Conservation (phyloP, 1,140 invertebrate genomes). For the Zelostemma sp. region DNA sequence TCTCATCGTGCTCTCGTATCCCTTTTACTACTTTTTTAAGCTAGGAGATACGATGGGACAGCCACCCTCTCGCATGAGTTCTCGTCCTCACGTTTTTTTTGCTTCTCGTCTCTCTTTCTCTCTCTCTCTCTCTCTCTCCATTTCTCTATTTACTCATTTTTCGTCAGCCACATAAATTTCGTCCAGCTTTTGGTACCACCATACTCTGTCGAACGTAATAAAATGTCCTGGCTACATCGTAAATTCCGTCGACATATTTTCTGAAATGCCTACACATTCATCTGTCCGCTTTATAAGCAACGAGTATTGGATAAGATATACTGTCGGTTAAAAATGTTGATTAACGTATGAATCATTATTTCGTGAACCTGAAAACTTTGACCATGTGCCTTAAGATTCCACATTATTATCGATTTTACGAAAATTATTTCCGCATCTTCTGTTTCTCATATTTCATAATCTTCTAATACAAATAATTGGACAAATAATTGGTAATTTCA, state of each 20-base stretch:
- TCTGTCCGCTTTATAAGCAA: slow-evolving; percentile 28
- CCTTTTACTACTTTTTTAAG: slow-evolving; percentile 55
- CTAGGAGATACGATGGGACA: slow-evolving; percentile 38
- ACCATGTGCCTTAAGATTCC: too few species aligned
- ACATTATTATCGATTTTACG: too few species aligned
- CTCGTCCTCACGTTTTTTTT: slow-evolving; percentile 42
- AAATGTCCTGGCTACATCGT: slow-evolving; percentile 64
- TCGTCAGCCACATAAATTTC: slow-evolving; percentile 62
- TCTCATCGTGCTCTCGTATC: slow-evolving; percentile 39
- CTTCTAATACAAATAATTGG: too few species aligned
- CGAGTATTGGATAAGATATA: slow-evolving; percentile 42
- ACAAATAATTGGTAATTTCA: too few species aligned
- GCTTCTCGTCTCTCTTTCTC: slow-evolving; percentile 22
- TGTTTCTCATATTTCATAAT: too few species aligned
- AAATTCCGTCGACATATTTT: slow-evolving; percentile 62
- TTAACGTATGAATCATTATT: slow-evolving; percentile 23
- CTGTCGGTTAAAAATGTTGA: slow-evolving; percentile 23
- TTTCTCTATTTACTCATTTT: slow-evolving; percentile 53
- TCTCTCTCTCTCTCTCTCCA: slow-evolving; percentile 35
- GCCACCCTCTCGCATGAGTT: slow-evolving; percentile 33
- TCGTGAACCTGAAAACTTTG: background rate
- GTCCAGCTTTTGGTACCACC: slow-evolving; percentile 56
- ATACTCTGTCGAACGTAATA: slow-evolving; percentile 62
- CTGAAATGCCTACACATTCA: slow-evolving; percentile 51
- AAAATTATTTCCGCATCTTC: too few species aligned